A percentile compares a stretch with the other conserved stretches of the same genome.
Evolutionary conservation across 2,113 vertebrate species (phyloP).

Genomic region (Bolborhynchus lineola): DNA sequence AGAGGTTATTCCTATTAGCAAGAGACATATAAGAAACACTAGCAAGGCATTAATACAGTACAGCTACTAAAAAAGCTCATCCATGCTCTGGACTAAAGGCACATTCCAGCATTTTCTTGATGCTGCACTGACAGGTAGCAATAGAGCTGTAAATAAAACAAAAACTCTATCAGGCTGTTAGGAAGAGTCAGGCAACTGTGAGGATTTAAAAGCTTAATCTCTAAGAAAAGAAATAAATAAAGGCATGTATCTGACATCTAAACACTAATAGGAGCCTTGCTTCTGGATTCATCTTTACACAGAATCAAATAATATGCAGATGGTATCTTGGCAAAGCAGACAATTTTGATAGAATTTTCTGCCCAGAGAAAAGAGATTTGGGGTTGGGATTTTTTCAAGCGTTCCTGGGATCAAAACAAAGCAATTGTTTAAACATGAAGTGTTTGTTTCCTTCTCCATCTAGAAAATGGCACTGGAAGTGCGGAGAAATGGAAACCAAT

Average conservation of each 20-base stretch:
- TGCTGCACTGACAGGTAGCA: constrained; percentile 5
- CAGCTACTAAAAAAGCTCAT: constrained; percentile 43
- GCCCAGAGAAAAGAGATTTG: not conserved
- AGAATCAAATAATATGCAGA: not conserved
- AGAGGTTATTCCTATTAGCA: constrained; percentile 58
- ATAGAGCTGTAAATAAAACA: constrained; percentile 38
- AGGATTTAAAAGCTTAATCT: constrained; percentile 38
- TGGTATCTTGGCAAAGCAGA: not conserved
- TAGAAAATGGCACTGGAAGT: not conserved
- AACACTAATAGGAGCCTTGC: not conserved
- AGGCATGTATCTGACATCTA: not conserved
- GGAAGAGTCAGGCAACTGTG: not conserved
- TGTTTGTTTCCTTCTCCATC: not conserved
- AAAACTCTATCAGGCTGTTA: not conserved
- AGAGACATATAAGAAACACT: constrained; percentile 28
- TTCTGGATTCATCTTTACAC: not conserved
- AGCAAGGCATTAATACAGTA: constrained; percentile 46
- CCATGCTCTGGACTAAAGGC: not conserved
- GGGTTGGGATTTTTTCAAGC: not conserved
- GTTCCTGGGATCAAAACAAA: not conserved
- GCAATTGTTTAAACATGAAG: not conserved
- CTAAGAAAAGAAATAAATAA: constrained; percentile 19
- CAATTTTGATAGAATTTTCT: not conserved
- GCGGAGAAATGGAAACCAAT: not conserved
- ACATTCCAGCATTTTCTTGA: not conserved